Conservation (phyloP, 2,797 vertebrate species). For the Cacajao melanocephalus region DNA sequence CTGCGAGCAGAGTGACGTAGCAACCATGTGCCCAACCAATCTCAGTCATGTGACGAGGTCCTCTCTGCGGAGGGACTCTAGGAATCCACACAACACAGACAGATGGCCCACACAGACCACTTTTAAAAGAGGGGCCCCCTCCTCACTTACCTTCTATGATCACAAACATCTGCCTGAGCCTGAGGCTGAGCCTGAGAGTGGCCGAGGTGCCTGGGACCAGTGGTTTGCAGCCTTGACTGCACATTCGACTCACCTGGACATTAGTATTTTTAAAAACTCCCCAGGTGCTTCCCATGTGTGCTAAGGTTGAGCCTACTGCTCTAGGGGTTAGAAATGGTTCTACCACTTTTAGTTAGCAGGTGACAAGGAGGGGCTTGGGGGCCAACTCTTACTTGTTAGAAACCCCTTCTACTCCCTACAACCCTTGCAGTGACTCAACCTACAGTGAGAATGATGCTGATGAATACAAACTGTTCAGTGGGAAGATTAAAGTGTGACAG, state of each 20-base stretch:
- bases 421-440: background rate
- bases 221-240: rapidly evolving
- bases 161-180: background rate
- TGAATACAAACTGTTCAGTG: background rate
- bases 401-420: background rate
- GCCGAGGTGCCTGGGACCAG: background rate
- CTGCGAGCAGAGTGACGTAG: background rate
- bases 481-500: background rate
- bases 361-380: background rate
- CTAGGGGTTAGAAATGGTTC: background rate
- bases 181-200: background rate
- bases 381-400: background rate
- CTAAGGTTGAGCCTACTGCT: background rate
- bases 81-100: background rate
- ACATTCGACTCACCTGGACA: background rate
- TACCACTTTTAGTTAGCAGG: background rate
- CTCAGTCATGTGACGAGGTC: background rate
- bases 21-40: rapidly evolving
- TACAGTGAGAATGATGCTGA: background rate
- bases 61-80: rapidly evolving
- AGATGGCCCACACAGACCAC: rapidly evolving
- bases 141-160: background rate
- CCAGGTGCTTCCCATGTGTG: background rate
- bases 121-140: background rate
- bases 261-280: background rate